A percentile compares a stretch with the other conserved stretches of the same genome.
These are phyloP conservation scores for Tetropium fuscum DNA, from an alignment of 2,888 invertebrate genomes.

Conservation along the genomic window DNA sequence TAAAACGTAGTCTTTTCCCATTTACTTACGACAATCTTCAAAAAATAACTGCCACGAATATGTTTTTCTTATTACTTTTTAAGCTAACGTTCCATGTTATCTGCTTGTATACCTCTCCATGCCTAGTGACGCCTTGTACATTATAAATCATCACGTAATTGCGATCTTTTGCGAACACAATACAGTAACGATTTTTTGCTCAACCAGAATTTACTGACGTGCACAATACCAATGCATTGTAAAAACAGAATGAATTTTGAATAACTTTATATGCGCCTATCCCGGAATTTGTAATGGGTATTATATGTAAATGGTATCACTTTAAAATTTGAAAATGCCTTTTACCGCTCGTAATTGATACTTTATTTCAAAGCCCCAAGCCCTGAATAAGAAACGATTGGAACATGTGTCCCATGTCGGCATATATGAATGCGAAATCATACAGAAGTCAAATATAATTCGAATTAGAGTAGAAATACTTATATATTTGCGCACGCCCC, in stretches of 20 bases:
- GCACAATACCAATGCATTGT: background rate
- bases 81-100: too few relatives aligned
- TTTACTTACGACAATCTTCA: too few relatives aligned
- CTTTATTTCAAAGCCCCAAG: background rate
- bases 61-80: too few relatives aligned
- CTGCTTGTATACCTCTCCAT: too few relatives aligned
- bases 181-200: conserved; percentile 1
- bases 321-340: too few relatives aligned
- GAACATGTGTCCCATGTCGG: conserved; percentile 54
- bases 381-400: conserved; percentile 23
- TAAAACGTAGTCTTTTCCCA: too few relatives aligned
- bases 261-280: conserved; percentile 14
- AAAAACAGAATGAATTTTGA: background rate
- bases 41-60: too few relatives aligned
- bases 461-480: conserved; percentile 56
- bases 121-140: background rate
- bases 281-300: conserved; percentile 5
- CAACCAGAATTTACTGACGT: too few relatives aligned
- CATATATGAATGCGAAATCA: conserved; percentile 59
- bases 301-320: conserved; percentile 9
- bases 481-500: conserved; percentile 58
- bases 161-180: background rate
- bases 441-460: conserved; percentile 59
- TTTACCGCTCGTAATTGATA: conserved; percentile 1
- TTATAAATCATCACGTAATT: conserved; percentile 1